Evolutionary conservation across 2,797 vertebrate species (phyloP).

Genomic region (Potorous gilbertii): DNA sequence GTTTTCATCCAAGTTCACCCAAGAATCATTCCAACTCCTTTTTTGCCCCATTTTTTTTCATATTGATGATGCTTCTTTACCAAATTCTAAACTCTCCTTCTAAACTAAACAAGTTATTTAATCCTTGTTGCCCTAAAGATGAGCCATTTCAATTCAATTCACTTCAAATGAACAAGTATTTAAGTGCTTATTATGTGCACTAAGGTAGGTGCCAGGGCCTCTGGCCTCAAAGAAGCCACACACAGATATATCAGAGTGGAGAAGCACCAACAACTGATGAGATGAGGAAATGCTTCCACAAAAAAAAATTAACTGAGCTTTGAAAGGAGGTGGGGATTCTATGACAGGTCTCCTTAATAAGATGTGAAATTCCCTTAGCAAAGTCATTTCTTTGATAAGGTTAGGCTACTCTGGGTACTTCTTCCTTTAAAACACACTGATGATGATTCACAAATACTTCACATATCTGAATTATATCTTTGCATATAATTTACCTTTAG

Average conservation of each 20-base stretch:
- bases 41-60: neutral
- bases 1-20: neutral
- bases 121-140: neutral
- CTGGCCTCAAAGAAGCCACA: slow-evolving; percentile 30
- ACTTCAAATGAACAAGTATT: neutral
- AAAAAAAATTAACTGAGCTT: neutral
- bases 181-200: neutral
- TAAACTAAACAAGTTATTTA: neutral
- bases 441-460: neutral
- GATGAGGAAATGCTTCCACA: neutral
- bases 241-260: slow-evolving; percentile 9
- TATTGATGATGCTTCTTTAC: neutral
- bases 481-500: neutral
- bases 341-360: neutral
- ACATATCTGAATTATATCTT: neutral
- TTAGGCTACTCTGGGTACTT: neutral
- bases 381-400: neutral
- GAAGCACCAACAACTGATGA: neutral
- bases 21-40: neutral
- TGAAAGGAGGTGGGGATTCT: neutral
- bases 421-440: neutral
- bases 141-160: neutral
- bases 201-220: neutral
- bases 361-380: neutral
- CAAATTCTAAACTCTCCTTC: neutral